phyloP scores from a whole-genome alignment of 2,888 invertebrate genomes.

The Apotomis capreana region DNA sequence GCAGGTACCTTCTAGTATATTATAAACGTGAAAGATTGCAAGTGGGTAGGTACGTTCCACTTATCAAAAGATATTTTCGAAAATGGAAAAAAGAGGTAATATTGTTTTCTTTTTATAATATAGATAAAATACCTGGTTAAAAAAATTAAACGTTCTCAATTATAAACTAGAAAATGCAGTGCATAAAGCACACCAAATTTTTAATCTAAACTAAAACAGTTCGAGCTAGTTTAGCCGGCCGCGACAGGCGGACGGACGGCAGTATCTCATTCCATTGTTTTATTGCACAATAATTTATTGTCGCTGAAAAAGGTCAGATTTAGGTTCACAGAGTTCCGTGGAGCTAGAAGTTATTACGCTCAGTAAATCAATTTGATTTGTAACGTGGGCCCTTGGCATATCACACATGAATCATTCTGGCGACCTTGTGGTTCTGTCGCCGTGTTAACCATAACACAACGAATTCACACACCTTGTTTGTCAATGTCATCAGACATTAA shows the following conservation, averaged over 20 bases:
- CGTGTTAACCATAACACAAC: not conserved
- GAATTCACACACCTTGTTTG: too few species aligned
- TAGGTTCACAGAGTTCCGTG: conserved; percentile 14
- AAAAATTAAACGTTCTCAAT: too few species aligned
- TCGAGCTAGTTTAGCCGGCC: not conserved
- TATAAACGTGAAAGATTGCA: too few species aligned
- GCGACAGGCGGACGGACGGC: not conserved
- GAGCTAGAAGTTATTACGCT: conserved; percentile 9
- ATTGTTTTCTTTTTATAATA: too few species aligned
- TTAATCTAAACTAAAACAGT: not conserved
- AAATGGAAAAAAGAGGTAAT: too few species aligned
- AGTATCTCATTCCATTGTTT: conserved; percentile 15
- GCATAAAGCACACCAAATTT: too few species aligned
- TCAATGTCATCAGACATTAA: too few species aligned
- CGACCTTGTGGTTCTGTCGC: conserved; percentile 11
- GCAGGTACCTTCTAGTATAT: too few species aligned
- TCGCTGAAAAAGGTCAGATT: conserved; percentile 26
- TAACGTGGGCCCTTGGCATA: conserved; percentile 22
- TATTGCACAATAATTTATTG: conserved; percentile 23
- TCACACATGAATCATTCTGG: conserved; percentile 10
- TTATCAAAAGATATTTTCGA: too few species aligned
- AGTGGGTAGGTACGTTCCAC: too few species aligned
- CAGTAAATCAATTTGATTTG: conserved; percentile 31
- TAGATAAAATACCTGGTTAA: too few species aligned
- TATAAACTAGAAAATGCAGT: too few species aligned